Evolutionary conservation across 2,797 vertebrate genomes (phyloP), one percentile per base, ranked within the genome.

Genomic region (Galaxias olidus): DNA sequence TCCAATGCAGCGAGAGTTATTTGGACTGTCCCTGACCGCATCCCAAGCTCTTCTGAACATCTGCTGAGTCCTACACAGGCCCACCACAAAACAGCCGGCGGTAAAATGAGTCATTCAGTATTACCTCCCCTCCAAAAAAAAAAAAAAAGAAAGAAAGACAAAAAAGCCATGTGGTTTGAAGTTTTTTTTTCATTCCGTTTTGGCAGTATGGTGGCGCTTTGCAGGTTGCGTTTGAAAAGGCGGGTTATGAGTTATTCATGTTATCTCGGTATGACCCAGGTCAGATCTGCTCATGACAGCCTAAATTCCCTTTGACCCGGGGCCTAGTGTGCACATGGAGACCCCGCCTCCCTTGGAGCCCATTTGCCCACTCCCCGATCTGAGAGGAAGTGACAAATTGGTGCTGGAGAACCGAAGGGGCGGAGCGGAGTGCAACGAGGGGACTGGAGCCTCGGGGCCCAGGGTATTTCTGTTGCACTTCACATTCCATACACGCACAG

Each of bases 351-450:
- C 55, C 66, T 47, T 30, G 71, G 46, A 69, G 43, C 66, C 49
- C 45, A 51, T 59, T 64, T 61, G 57, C 40, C 42, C 47, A 14
- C 30, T 65, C 53, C 57, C 57, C 71, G 74, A 61, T 68, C 66
- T 68, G 67, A 81, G 66, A 70, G 59, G 49, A 77, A 68, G 43
- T 30, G 20, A 78, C 71, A 81, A 74, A 66, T 46, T 73, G 74
- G 44, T 49, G 41, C 47, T 52, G 66, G 50, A 67, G 45, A 84
- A 65, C 72, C 72, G 18, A 49, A n/a, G 67, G 52, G 70, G 69
- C 72, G 71, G 69, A 84, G 62, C 60, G 65, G 70, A 70, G 69
- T 76, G 61, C 10, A 20, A 54, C 58, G 59, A 73, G 72, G 68
- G 61, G 45, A 40, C 51, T 30, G 18, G 10, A 43, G 68, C 50